These are phyloP conservation scores for Aphelenchoides avenae DNA, from an alignment of 1,140 invertebrate species.

Conservation along the genomic window DNA sequence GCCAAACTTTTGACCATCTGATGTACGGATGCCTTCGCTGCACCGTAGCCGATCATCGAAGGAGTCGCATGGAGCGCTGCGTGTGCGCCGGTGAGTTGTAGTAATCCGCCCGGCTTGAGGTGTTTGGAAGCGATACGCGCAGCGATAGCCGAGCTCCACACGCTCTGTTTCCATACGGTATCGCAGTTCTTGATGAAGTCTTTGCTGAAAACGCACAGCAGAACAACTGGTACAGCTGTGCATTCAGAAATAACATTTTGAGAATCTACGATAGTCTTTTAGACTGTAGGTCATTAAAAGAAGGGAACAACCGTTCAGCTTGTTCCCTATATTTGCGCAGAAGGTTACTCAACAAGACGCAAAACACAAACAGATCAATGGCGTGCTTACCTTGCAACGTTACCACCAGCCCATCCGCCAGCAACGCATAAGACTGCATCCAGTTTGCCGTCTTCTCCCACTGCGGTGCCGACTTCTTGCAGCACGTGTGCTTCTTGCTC, in stretches of 20 bases:
- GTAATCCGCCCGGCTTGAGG: slow-evolving; percentile 79
- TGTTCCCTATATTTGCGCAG: too few relatives aligned
- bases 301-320: too few relatives aligned
- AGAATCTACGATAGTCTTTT: too few relatives aligned
- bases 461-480: slow-evolving; percentile 67
- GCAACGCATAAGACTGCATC: slow-evolving; percentile 96
- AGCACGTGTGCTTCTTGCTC: slow-evolving; percentile 67
- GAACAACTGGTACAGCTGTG: too few relatives aligned
- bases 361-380: too few relatives aligned
- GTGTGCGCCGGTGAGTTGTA: slow-evolving; percentile 87
- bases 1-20: slow-evolving; percentile 86
- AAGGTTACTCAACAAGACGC: too few relatives aligned
- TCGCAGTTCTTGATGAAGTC: slow-evolving; percentile 84
- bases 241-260: too few relatives aligned
- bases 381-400: too few relatives aligned
- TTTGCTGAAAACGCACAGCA: too few relatives aligned
- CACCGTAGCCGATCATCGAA: slow-evolving; percentile 68
- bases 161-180: slow-evolving; percentile 93
- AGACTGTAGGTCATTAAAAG: too few relatives aligned
- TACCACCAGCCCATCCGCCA: slow-evolving; percentile 97
- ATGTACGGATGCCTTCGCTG: slow-evolving; percentile 92
- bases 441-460: slow-evolving; percentile 67
- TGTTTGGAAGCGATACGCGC: slow-evolving; percentile 77
- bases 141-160: slow-evolving; percentile 89
- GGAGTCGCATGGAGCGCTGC: slow-evolving; percentile 66